Evolutionary conservation across 2,113 vertebrate genomes (phyloP).

Genomic region (Rhinolophus ferrumequinum): DNA sequence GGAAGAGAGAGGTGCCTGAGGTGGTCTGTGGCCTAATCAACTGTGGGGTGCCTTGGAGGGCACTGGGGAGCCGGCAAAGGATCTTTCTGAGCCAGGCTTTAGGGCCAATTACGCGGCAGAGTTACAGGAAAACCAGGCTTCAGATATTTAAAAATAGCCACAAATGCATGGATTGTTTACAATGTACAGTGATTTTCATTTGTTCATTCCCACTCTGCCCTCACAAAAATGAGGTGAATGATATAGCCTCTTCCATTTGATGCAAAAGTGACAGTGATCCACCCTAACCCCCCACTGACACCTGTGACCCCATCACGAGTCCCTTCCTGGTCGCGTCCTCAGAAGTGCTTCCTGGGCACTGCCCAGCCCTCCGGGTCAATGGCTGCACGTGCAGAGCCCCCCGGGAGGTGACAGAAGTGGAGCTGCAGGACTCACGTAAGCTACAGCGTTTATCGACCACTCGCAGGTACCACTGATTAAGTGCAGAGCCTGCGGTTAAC

Average conservation of each 20-base stretch:
- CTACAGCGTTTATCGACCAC: rapidly evolving
- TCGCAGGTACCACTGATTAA: not conserved
- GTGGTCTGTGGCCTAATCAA: not conserved
- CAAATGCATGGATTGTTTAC: not conserved
- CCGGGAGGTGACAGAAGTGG: not conserved
- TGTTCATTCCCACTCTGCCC: not conserved
- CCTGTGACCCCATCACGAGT: not conserved
- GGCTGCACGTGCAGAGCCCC: rapidly evolving
- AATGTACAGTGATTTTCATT: not conserved
- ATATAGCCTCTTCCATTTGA: not conserved
- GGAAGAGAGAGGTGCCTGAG: not conserved
- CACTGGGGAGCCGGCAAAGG: not conserved
- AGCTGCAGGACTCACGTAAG: not conserved
- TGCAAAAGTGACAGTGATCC: not conserved
- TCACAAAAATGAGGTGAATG: not conserved
- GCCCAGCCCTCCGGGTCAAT: not conserved
- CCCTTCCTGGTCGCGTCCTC: not conserved
- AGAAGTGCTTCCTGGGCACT: not conserved
- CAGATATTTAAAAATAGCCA: not conserved
- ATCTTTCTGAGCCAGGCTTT: not conserved
- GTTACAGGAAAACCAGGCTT: not conserved
- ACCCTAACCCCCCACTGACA: not conserved
- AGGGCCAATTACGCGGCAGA: not conserved
- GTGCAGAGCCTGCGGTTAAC: too few relatives aligned
- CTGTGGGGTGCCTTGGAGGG: not conserved